phyloP scores from a whole-genome alignment of 2,888 invertebrate species.

The Temnothorax rugatulus region DNA sequence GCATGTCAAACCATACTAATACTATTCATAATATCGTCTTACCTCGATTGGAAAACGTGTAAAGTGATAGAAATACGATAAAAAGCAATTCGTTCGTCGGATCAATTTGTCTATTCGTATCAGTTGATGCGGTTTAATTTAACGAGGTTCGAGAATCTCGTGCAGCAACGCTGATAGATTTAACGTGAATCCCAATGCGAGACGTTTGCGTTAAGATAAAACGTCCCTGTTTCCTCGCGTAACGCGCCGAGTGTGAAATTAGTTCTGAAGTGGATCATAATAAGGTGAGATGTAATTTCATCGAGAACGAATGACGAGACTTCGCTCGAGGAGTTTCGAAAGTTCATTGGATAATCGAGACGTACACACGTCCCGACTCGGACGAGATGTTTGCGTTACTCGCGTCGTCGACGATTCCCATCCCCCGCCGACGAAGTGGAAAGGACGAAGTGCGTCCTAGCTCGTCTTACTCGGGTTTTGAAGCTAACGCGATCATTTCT shows the following conservation, averaged over 20 bases:
- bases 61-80: not conserved
- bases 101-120: constrained; percentile 4
- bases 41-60: not conserved
- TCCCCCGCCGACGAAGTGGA: constrained; percentile 14
- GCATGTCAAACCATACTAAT: not conserved
- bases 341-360: constrained; percentile 31
- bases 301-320: not conserved
- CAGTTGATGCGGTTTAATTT: not conserved
- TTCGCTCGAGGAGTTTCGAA: constrained; percentile 1
- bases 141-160: not conserved
- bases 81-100: not conserved
- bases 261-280: constrained; percentile 7
- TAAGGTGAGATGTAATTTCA: constrained; percentile 21
- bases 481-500: constrained; percentile 76
- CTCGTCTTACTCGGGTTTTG: constrained; percentile 41
- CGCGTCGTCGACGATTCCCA: constrained; percentile 41
- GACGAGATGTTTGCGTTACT: constrained; percentile 13
- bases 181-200: not conserved
- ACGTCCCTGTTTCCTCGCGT: not conserved
- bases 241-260: constrained; percentile 6
- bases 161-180: not conserved
- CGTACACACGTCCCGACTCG: not conserved
- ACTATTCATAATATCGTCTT: not conserved
- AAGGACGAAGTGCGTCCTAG: constrained; percentile 47
- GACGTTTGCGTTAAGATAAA: not conserved